Conservation (phyloP, 64 coral and sea anemone species). For the Stylophora pistillata region DNA sequence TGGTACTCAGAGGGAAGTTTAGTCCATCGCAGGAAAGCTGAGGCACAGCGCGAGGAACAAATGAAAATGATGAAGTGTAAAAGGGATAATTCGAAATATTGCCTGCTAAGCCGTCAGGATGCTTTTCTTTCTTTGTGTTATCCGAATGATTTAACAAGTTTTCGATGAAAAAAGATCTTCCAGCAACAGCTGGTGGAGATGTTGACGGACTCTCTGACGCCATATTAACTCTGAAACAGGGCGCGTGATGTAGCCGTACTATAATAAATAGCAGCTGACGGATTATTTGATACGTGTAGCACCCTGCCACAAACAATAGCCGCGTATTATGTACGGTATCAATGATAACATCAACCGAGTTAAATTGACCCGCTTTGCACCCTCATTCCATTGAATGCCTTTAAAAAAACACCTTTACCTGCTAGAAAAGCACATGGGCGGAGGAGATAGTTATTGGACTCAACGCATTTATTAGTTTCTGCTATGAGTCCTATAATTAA, state of each 20-base stretch:
- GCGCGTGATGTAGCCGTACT: neutral
- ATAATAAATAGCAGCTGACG: neutral
- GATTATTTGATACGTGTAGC: neutral
- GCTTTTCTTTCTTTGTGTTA: neutral
- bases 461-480: neutral
- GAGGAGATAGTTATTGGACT: neutral
- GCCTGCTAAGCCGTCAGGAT: neutral
- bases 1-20: neutral
- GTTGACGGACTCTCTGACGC: neutral
- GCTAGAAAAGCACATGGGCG: neutral
- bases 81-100: neutral
- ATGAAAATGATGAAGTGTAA: neutral
- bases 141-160: neutral
- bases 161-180: neutral
- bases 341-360: neutral
- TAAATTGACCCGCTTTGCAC: neutral
- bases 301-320: neutral
- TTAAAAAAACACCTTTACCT: neutral
- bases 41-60: neutral
- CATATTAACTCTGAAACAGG: neutral
- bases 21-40: neutral
- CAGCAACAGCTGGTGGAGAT: neutral
- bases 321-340: neutral
- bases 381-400: too few relatives aligned
- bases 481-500: neutral